Conservation (phyloP, 2,888 invertebrate species). For the Cephus runcator region DNA sequence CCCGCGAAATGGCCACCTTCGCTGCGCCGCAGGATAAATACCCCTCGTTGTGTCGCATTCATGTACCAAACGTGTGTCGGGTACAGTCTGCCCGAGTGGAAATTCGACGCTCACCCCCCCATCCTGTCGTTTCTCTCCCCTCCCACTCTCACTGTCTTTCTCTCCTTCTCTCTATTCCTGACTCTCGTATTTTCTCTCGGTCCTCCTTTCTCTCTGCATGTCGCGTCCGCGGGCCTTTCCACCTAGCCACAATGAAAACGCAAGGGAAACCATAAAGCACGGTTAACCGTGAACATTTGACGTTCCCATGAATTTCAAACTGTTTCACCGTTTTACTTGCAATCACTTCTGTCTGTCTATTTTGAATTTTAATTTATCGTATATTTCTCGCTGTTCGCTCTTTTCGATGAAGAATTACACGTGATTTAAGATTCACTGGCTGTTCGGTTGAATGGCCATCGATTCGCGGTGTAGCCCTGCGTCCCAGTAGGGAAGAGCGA, state of each 20-base stretch:
- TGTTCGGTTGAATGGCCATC: not conserved
- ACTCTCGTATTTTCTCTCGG: not conserved
- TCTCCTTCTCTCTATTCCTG: conserved; percentile 13
- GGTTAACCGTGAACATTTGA: not conserved
- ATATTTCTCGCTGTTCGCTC: not conserved
- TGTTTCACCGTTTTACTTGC: not conserved
- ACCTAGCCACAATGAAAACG: not conserved
- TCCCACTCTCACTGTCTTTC: conserved; percentile 15
- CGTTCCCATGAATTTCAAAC: not conserved
- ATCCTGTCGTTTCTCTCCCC: not conserved
- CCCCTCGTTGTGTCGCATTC: not conserved
- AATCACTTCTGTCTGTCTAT: not conserved
- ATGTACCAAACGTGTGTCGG: not conserved
- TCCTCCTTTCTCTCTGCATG: not conserved
- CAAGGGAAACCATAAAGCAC: not conserved
- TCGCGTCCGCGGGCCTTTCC: conserved; percentile 12
- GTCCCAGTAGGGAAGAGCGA: not conserved
- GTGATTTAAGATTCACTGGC: not conserved
- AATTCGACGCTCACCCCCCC: not conserved
- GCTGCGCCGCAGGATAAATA: conserved; percentile 10
- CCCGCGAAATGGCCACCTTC: conserved; percentile 8
- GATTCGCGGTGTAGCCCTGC: not conserved
- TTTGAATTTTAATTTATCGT: not conserved
- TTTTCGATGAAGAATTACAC: not conserved
- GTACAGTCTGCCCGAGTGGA: not conserved